These are phyloP conservation scores for Lagria hirta DNA, from an alignment of 2,888 invertebrate genomes.

Conservation along the genomic window DNA sequence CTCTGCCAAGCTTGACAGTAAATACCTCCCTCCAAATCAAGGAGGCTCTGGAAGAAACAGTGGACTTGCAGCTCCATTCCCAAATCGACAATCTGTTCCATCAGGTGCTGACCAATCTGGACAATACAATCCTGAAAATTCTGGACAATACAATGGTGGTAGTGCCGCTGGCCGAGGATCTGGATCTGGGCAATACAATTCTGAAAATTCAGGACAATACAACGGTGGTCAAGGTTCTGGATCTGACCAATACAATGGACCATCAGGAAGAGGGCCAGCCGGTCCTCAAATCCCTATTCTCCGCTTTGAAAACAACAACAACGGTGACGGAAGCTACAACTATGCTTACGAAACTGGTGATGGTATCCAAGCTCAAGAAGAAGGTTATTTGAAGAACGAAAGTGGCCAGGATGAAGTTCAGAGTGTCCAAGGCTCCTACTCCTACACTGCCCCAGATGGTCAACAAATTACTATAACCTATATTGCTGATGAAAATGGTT, in stretches of 20 bases:
- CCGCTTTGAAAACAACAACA: constrained; percentile 32
- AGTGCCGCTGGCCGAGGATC: constrained; percentile 24
- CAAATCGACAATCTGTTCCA: neutral
- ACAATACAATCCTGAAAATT: constrained; percentile 22
- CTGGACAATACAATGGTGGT: constrained; percentile 19
- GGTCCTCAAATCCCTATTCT: constrained; percentile 25
- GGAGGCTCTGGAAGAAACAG: constrained; percentile 12
- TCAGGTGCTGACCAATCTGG: too few relatives aligned
- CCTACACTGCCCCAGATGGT: constrained; percentile 44
- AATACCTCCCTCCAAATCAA: constrained; percentile 34
- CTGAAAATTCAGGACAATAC: constrained; percentile 21
- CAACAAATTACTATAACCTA: constrained; percentile 30
- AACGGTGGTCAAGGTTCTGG: constrained; percentile 31
- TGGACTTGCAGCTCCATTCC: too few relatives aligned
- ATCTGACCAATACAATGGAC: constrained; percentile 28
- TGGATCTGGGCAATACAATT: constrained; percentile 31
- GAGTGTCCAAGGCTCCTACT: constrained; percentile 36
- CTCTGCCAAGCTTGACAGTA: constrained; percentile 37
- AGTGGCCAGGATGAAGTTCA: too few relatives aligned
- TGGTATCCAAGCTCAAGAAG: constrained; percentile 36
- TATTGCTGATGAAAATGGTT: constrained; percentile 18
- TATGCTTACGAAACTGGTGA: constrained; percentile 37
- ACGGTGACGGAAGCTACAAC: constrained; percentile 38
- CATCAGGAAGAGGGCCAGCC: neutral
- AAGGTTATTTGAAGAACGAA: constrained; percentile 27